Evolutionary conservation across 1,140 invertebrate genomes (phyloP).

Genomic region (Frieseomelitta varia): DNA sequence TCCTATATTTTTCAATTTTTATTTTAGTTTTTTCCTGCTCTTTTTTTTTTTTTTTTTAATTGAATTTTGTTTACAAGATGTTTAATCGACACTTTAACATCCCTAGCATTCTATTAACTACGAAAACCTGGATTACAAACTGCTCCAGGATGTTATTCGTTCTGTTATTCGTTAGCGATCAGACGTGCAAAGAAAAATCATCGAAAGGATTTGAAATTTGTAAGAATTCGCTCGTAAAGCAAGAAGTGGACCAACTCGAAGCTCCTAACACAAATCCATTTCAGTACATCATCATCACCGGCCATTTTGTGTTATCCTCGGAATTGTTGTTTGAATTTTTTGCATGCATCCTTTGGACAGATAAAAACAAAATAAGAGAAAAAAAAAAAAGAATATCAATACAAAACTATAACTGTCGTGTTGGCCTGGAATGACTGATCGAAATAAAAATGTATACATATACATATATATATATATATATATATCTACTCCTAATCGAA

Average conservation of each 20-base stretch:
- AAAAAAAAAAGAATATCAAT: slow-evolving; percentile 38
- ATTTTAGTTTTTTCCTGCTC: not conserved
- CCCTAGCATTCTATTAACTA: not conserved
- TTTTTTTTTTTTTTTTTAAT: not conserved
- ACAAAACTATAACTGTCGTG: slow-evolving; percentile 45
- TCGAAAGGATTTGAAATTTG: not conserved
- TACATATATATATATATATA: too few species aligned
- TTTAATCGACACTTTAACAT: not conserved
- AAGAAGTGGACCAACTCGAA: not conserved
- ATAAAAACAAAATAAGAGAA: not conserved
- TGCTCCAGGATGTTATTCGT: not conserved
- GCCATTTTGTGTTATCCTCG: slow-evolving; percentile 39
- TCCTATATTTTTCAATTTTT: not conserved
- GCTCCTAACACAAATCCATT: not conserved
- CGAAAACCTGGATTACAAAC: not conserved
- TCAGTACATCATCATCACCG: slow-evolving; percentile 21
- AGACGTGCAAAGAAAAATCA: not conserved
- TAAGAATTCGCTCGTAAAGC: not conserved
- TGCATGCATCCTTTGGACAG: slow-evolving; percentile 59
- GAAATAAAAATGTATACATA: not conserved
- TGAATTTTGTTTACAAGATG: not conserved
- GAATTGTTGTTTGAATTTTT: slow-evolving; percentile 63
- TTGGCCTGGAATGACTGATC: slow-evolving; percentile 52
- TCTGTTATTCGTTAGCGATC: not conserved
- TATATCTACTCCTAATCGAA: slow-evolving; percentile 43